Percentiles rank a stretch among this genome's conserved stretches.
Evolutionary conservation across 2,113 vertebrate genomes (phyloP).

Genomic region (Pontoporia blainvillei): DNA sequence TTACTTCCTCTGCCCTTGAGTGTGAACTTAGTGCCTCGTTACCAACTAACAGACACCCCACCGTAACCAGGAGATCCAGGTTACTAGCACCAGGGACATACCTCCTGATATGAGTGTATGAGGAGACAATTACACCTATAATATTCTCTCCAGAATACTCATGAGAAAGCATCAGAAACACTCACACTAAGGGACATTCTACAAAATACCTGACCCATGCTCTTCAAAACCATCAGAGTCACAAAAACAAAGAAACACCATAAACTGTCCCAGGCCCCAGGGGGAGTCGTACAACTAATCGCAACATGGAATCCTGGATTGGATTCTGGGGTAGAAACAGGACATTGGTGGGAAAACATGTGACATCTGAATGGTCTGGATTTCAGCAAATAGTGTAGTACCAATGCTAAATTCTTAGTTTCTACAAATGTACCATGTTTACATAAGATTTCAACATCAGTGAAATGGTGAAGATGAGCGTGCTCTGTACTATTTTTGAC

Average conservation of each 20-base stretch:
- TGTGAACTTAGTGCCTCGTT: background rate
- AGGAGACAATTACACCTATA: background rate
- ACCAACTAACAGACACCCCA: background rate
- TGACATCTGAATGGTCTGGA: background rate
- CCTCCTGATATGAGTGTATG: rapidly evolving
- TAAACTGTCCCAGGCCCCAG: too few relatives aligned
- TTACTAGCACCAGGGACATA: too few relatives aligned
- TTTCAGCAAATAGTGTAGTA: background rate
- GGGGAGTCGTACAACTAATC: background rate
- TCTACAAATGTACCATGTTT: background rate
- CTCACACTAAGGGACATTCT: background rate
- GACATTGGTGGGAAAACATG: background rate
- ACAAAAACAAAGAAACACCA: background rate
- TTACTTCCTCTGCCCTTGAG: background rate
- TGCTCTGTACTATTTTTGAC: background rate
- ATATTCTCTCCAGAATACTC: background rate
- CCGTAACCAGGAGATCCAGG: background rate
- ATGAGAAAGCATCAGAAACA: background rate
- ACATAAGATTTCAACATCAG: background rate
- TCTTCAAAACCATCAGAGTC: background rate
- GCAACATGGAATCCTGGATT: background rate
- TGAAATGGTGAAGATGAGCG: background rate
- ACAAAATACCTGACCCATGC: background rate
- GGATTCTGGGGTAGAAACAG: background rate
- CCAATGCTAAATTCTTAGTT: background rate